Percentiles rank a stretch among this genome's conserved stretches.
These are phyloP conservation scores for Antechinus flavipes DNA, from an alignment of 2,113 vertebrate species.

Conservation along the genomic window DNA sequence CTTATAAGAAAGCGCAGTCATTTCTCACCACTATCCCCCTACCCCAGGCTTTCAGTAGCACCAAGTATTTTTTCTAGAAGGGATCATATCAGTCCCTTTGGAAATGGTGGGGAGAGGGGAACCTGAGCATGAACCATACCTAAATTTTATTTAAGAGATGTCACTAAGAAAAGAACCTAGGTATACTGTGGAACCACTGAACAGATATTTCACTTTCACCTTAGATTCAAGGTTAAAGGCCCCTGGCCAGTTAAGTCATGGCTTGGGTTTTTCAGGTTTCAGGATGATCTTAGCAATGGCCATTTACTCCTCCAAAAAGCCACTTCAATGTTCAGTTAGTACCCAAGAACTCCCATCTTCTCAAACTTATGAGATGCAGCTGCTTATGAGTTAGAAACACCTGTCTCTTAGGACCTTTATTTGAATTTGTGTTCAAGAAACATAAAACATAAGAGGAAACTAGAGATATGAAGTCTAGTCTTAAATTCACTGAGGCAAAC, in stretches of 20 bases:
- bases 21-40: neutral
- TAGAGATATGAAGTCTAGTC: neutral
- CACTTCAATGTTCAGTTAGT: neutral
- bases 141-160: neutral
- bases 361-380: no score
- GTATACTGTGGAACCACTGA: neutral
- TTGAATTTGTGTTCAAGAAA: neutral
- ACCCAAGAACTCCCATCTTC: neutral
- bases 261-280: neutral
- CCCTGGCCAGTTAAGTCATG: neutral
- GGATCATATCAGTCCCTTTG: neutral
- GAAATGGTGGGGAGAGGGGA: neutral
- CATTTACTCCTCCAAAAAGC: neutral
- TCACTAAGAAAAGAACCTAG: neutral
- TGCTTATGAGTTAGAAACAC: neutral
- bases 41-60: neutral
- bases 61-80: neutral
- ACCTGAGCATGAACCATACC: neutral
- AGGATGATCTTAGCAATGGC: neutral
- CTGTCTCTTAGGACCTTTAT: neutral
- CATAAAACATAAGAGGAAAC: neutral
- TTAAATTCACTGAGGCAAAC: neutral
- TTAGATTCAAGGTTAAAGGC: neutral
- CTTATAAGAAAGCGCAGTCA: neutral
- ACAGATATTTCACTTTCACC: neutral